Conservation (phyloP, 2,797 vertebrate genomes). For the Dipus sagitta region DNA sequence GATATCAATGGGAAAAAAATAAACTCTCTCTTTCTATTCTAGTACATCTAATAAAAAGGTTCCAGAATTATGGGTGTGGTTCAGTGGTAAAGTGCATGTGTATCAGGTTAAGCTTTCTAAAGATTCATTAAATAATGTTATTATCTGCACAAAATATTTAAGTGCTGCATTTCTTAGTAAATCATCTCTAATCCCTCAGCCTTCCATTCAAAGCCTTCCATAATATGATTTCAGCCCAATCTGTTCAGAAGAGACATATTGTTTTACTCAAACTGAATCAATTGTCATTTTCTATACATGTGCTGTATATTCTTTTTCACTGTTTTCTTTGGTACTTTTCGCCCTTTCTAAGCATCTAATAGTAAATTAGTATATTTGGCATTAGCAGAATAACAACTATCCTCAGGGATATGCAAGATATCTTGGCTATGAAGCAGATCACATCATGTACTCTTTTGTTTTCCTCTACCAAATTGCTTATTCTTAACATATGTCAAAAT, state of each 20-base stretch:
- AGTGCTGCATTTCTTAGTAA: not conserved
- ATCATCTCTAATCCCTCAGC: not conserved
- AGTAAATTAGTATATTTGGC: not conserved
- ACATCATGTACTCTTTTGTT: slow-evolving; percentile 49
- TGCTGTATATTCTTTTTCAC: not conserved
- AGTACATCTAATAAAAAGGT: not conserved
- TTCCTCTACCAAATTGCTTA: slow-evolving; percentile 49
- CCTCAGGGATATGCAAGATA: slow-evolving; percentile 18
- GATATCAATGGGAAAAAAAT: no score
- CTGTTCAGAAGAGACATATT: not conserved
- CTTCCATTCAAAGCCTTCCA: not conserved
- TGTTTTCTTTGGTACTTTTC: slow-evolving; percentile 30
- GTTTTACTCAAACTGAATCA: not conserved
- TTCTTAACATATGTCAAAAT: slow-evolving; percentile 59
- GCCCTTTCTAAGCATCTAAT: not conserved
- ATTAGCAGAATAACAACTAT: slow-evolving; percentile 28
- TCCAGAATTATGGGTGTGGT: not conserved
- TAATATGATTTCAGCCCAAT: not conserved
- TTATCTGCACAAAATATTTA: not conserved
- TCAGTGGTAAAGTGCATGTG: not conserved
- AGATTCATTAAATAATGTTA: not conserved
- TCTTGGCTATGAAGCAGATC: not conserved
- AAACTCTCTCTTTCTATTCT: not conserved
- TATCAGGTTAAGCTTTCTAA: not conserved
- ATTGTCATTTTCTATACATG: not conserved